A percentile compares a stretch with the other conserved stretches of the same genome.
These are phyloP conservation scores for Oncorhynchus clarkii DNA, from an alignment of 2,113 vertebrate species.

Conservation along the genomic window DNA sequence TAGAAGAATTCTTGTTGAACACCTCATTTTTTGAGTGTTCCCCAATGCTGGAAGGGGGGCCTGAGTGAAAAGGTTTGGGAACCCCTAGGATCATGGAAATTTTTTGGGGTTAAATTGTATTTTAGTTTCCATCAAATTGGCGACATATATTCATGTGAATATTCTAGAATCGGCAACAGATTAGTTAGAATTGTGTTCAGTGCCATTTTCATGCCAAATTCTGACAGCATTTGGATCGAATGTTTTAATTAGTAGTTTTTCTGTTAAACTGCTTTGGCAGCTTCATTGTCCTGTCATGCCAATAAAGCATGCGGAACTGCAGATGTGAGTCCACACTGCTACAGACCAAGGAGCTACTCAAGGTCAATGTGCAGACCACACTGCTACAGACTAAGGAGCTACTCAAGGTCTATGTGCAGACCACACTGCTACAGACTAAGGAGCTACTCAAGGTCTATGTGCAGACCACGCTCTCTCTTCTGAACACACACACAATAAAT, in stretches of 20 bases:
- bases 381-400: background rate
- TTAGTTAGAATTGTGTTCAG: background rate
- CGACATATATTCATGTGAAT: too few relatives aligned
- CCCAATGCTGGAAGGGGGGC: too few relatives aligned
- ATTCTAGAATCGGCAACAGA: background rate
- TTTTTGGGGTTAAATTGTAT: too few relatives aligned
- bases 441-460: background rate
- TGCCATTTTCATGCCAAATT: background rate
- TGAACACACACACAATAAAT: background rate
- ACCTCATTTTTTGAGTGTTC: too few relatives aligned
- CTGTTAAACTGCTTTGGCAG: background rate
- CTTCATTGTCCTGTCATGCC: background rate
- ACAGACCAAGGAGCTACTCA: background rate
- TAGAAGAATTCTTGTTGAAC: too few relatives aligned
- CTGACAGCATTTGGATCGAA: background rate
- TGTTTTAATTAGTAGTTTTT: background rate
- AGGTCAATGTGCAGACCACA: background rate
- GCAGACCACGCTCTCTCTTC: background rate
- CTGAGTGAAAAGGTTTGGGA: too few relatives aligned
- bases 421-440: background rate
- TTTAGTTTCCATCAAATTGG: too few relatives aligned
- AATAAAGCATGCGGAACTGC: background rate
- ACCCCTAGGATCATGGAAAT: too few relatives aligned
- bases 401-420: background rate
- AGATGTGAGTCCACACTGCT: background rate